Percentiles rank a stretch among this genome's conserved stretches.
These are phyloP conservation scores for Gymnarchus niloticus DNA, from an alignment of 2,113 vertebrate genomes.

Conservation along the genomic window DNA sequence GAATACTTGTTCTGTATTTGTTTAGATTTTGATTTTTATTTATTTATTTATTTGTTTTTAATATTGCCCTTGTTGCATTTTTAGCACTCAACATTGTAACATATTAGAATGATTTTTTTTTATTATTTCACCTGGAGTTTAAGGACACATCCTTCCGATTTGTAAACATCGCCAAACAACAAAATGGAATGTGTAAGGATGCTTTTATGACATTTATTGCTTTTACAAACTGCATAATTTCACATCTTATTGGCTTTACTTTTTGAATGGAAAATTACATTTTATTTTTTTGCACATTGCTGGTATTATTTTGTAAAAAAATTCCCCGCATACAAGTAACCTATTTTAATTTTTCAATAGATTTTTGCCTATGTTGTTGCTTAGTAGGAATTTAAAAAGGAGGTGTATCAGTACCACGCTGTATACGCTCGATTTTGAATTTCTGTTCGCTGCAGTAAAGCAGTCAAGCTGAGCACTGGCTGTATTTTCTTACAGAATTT, in stretches of 20 bases:
- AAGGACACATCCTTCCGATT: too few species aligned
- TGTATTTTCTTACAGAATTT: not conserved
- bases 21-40: not conserved
- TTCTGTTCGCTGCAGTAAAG: conserved; percentile 7
- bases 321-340: not conserved
- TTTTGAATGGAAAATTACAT: not conserved
- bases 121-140: too few species aligned
- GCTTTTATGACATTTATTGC: not conserved
- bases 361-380: not conserved
- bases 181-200: too few species aligned
- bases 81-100: too few species aligned
- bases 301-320: not conserved
- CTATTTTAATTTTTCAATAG: not conserved
- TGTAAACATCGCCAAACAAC: too few species aligned
- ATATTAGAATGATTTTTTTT: too few species aligned
- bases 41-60: too few species aligned
- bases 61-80: too few species aligned
- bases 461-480: not conserved
- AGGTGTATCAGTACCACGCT: not conserved
- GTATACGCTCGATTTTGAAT: not conserved
- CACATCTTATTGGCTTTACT: not conserved
- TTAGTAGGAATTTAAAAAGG: not conserved
- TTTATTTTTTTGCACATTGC: not conserved
- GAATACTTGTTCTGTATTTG: not conserved
- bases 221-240: not conserved